Conservation (phyloP, 2,797 vertebrate genomes). For the Adrianichthys oophorus region DNA sequence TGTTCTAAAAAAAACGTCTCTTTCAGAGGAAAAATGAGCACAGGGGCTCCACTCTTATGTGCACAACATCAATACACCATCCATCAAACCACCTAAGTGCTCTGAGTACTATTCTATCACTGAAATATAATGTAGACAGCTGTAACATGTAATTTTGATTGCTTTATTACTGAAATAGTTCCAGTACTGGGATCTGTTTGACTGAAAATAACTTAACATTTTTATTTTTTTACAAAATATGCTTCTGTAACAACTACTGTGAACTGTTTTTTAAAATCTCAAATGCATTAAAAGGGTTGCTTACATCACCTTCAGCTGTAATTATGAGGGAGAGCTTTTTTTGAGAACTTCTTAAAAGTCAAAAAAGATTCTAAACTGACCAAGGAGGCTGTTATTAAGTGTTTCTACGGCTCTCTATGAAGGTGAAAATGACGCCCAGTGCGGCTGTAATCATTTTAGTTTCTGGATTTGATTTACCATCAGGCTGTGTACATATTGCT, state of each 20-base stretch:
- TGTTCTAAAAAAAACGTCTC: slow-evolving; percentile 26
- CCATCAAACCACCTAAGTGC: slow-evolving; percentile 26
- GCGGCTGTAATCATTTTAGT: slow-evolving; percentile 3
- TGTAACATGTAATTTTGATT: slow-evolving; percentile 2
- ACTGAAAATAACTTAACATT: too few relatives aligned
- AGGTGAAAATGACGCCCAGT: slow-evolving; percentile 4
- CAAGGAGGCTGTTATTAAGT: slow-evolving; percentile 16
- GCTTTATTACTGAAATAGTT: neutral
- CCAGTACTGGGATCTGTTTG: neutral
- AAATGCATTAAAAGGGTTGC: too few relatives aligned
- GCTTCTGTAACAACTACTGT: too few relatives aligned
- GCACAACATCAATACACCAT: slow-evolving; percentile 27
- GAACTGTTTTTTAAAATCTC: too few relatives aligned
- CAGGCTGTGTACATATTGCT: slow-evolving; percentile 12
- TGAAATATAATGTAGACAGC: slow-evolving; percentile 6
- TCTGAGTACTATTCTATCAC: slow-evolving; percentile 4
- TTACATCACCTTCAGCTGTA: too few relatives aligned
- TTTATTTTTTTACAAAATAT: too few relatives aligned
- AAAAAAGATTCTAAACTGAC: slow-evolving; percentile 3
- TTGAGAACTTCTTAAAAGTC: neutral
- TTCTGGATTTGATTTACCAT: slow-evolving; percentile 22
- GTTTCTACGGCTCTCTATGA: neutral
- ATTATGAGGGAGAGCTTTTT: neutral
- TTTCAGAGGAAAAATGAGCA: slow-evolving; percentile 32
- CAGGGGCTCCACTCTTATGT: slow-evolving; percentile 28